Conservation (phyloP, 2,113 vertebrate genomes). For the Menura novaehollandiae region DNA sequence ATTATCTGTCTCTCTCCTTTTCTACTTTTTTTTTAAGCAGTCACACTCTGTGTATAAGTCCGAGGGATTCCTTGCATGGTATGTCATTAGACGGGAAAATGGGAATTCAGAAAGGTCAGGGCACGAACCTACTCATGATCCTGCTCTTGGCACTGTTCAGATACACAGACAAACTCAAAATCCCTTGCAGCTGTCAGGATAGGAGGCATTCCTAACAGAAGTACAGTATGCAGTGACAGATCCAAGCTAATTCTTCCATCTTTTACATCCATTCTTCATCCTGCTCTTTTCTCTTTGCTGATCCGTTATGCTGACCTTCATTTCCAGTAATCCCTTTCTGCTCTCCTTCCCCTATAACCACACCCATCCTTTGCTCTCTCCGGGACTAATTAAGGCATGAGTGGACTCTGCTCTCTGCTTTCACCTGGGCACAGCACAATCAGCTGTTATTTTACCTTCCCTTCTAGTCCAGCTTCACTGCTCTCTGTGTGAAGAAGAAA, state of each 20-base stretch:
- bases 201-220: neutral
- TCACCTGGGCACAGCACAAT: neutral
- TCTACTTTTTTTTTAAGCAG: neutral
- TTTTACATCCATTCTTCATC: neutral
- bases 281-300: neutral
- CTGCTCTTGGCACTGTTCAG: neutral
- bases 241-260: neutral
- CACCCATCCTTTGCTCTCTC: neutral
- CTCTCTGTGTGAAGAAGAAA: neutral
- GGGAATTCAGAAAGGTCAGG: conserved; percentile 16
- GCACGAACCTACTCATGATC: neutral
- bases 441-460: neutral
- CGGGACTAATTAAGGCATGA: neutral
- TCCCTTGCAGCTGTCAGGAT: neutral
- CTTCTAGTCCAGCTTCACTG: neutral
- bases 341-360: neutral
- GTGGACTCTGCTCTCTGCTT: neutral
- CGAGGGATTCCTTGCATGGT: neutral
- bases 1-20: neutral
- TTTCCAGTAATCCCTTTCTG: neutral
- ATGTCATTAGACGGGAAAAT: neutral
- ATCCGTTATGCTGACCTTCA: neutral
- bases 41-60: neutral
- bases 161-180: neutral
- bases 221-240: neutral